phyloP scores from a whole-genome alignment of 2,888 invertebrate species.

The Elegia similella region DNA sequence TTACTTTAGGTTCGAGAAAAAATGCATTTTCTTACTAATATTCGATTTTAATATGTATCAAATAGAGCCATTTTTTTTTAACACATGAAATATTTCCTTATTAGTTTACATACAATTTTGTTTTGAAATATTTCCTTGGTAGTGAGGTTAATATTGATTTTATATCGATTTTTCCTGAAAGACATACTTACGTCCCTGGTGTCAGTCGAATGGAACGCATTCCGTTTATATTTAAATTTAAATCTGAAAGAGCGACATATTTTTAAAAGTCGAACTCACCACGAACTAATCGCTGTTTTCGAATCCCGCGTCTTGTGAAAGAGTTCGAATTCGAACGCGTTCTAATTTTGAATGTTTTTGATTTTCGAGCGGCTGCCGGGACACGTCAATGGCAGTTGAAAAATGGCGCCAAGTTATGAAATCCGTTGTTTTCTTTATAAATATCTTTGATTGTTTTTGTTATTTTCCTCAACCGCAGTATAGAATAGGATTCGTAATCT shows the following conservation, averaged over 20 bases:
- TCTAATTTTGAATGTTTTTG: conserved; percentile 77
- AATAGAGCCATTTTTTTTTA: too few relatives aligned
- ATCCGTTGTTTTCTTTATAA: conserved; percentile 44
- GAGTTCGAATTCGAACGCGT: conserved; percentile 64
- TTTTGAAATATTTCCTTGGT: too few relatives aligned
- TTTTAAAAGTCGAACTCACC: conserved; percentile 80
- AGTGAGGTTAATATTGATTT: neutral
- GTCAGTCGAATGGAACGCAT: conserved; percentile 47
- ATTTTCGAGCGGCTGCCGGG: conserved; percentile 70
- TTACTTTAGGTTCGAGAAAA: too few relatives aligned
- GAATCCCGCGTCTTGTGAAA: conserved; percentile 76
- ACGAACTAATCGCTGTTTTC: conserved; percentile 81
- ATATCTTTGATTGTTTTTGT: conserved; percentile 13
- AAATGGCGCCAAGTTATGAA: conserved; percentile 56
- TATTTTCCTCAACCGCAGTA: conserved; percentile 19
- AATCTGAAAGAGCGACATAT: conserved; percentile 78
- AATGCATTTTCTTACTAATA: too few relatives aligned
- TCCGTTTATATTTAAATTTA: conserved; percentile 73
- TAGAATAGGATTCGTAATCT: neutral
- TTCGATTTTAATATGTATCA: too few relatives aligned
- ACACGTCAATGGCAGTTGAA: conserved; percentile 60
- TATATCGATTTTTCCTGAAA: conserved; percentile 4
- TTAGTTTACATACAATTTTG: too few relatives aligned
- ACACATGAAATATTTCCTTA: too few relatives aligned
- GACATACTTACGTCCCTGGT: neutral